Evolutionary conservation across 2,888 invertebrate genomes (phyloP).

Genomic region (Hanleya hanleyi): DNA sequence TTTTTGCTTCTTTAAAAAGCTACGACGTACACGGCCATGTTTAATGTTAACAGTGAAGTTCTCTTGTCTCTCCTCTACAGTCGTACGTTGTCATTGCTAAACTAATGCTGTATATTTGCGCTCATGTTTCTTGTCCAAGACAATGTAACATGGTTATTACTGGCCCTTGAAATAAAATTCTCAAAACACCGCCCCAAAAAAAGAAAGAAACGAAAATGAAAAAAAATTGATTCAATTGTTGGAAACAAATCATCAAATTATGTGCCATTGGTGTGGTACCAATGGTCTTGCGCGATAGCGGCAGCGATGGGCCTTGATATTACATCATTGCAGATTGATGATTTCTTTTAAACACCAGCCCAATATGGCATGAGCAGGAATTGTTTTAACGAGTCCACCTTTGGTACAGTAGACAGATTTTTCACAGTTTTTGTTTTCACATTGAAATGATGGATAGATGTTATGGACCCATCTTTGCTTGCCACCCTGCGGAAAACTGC

Average conservation of each 20-base stretch:
- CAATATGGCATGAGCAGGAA: constrained; percentile 8
- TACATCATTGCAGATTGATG: constrained; percentile 2
- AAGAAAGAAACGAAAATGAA: not conserved
- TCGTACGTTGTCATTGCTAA: not conserved
- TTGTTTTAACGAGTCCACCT: constrained; percentile 6
- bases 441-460: constrained; percentile 11
- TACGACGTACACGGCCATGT: not conserved
- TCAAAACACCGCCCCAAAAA: not conserved
- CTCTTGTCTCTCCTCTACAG: not conserved
- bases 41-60: not conserved
- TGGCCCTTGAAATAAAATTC: too few species aligned
- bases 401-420: constrained; percentile 5
- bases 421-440: not conserved
- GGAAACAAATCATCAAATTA: constrained; percentile 2
- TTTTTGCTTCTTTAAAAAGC: not conserved
- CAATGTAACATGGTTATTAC: not conserved
- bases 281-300: not conserved
- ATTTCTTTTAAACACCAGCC: constrained; percentile 7
- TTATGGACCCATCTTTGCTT: constrained; percentile 6
- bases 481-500: not conserved
- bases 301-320: not conserved
- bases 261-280: not conserved
- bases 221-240: not conserved
- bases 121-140: not conserved
- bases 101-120: not conserved